Percentiles rank a stretch among this genome's conserved stretches.
Evolutionary conservation across 2,797 vertebrate species (phyloP).

Genomic region (Oryzias sinensis): DNA sequence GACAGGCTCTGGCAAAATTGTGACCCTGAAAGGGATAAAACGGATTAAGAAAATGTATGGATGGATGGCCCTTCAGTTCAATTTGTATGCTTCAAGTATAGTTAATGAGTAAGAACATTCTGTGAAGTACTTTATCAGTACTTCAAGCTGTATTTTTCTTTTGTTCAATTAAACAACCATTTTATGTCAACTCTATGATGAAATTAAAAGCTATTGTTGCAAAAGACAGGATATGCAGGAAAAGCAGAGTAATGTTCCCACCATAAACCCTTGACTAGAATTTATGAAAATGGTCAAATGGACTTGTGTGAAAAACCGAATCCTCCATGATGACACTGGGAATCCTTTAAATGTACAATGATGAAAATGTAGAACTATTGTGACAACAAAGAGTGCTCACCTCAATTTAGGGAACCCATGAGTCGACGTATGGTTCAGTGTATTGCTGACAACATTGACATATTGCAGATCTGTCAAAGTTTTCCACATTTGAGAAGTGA

Average conservation of each 20-base stretch:
- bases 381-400: constrained; percentile 55
- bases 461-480: constrained; percentile 49
- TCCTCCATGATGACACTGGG: constrained; percentile 56
- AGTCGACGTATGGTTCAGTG: constrained; percentile 70
- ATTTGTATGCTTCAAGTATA: no score
- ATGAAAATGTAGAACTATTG: constrained; percentile 62
- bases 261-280: constrained; percentile 30
- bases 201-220: background rate
- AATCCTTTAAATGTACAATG: constrained; percentile 62
- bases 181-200: no score
- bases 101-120: no score
- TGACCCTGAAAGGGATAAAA: no score
- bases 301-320: constrained; percentile 36
- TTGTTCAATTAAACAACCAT: no score
- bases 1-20: no score
- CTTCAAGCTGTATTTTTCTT: no score
- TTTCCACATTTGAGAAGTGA: no score
- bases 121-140: no score
- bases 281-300: constrained; percentile 35
- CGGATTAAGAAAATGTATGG: no score
- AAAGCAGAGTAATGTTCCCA: constrained; percentile 8
- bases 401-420: constrained; percentile 41
- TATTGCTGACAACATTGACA: constrained; percentile 71
- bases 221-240: background rate
- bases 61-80: no score